Conservation (phyloP, 2,888 invertebrate species). For the Brachypalpus laphriformis region DNA sequence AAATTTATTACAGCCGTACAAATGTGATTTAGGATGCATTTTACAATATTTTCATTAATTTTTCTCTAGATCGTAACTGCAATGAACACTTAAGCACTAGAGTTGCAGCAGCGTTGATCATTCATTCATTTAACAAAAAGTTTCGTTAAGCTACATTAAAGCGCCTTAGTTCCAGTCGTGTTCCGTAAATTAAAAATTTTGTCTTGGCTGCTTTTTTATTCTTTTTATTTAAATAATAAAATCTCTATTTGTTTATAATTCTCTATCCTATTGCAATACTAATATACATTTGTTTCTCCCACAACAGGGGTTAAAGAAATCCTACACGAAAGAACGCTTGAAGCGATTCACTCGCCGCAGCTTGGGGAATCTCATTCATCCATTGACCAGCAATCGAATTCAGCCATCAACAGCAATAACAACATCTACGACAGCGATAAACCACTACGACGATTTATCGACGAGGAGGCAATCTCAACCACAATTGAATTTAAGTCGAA, state of each 20-base stretch:
- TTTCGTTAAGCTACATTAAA: slow-evolving; percentile 44
- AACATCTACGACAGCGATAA: slow-evolving; percentile 73
- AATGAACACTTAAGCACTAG: slow-evolving; percentile 52
- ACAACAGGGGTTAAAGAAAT: slow-evolving; percentile 78
- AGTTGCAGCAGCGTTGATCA: slow-evolving; percentile 36
- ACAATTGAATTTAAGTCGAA: slow-evolving; percentile 66
- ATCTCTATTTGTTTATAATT: slow-evolving; percentile 44
- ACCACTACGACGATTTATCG: slow-evolving; percentile 66
- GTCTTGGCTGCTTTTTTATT: slow-evolving; percentile 66
- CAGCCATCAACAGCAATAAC: slow-evolving; percentile 63
- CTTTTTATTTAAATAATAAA: slow-evolving; percentile 19
- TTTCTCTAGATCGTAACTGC: slow-evolving; percentile 6
- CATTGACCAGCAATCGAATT: slow-evolving; percentile 75
- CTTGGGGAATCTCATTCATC: slow-evolving; percentile 77
- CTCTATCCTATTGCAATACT: not conserved
- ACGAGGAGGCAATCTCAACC: slow-evolving; percentile 65
- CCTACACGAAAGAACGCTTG: slow-evolving; percentile 79
- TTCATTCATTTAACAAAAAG: slow-evolving; percentile 5
- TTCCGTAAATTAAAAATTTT: slow-evolving; percentile 50
- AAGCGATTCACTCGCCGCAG: slow-evolving; percentile 79
- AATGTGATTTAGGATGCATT: too few species aligned
- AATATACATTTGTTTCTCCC: slow-evolving; percentile 12
- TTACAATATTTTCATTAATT: not conserved
- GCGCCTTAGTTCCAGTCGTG: slow-evolving; percentile 54
- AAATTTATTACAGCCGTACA: too few species aligned